Conservation (phyloP, 2,888 invertebrate species). For the Xanthorhoe designata region DNA sequence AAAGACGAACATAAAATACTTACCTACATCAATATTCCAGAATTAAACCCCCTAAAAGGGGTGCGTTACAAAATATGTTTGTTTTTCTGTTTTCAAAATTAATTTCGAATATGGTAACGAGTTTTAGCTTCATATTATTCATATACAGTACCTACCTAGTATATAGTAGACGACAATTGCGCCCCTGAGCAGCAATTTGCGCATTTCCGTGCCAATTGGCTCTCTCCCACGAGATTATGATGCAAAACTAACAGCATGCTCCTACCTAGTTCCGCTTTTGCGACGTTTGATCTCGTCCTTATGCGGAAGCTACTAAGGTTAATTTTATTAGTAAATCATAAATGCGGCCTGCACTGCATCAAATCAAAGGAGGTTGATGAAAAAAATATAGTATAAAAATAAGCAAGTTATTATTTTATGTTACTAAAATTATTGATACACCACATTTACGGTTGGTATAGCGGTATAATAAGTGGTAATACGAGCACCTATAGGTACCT, state of each 20-base stretch:
- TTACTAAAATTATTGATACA: too few relatives aligned
- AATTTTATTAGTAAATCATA: not conserved
- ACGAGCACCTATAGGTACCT: too few relatives aligned
- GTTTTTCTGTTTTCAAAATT: not conserved
- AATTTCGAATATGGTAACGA: not conserved
- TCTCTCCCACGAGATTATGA: slow-evolving; percentile 65
- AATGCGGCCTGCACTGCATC: too few relatives aligned
- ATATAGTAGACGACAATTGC: slow-evolving; percentile 54
- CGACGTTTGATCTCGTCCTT: slow-evolving; percentile 13
- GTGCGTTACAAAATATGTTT: not conserved
- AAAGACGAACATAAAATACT: too few relatives aligned
- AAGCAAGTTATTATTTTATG: too few relatives aligned
- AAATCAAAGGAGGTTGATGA: too few relatives aligned
- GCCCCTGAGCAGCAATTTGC: slow-evolving; percentile 70
- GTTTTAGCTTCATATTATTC: slow-evolving; percentile 49
- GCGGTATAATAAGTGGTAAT: too few relatives aligned
- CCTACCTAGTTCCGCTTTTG: slow-evolving; percentile 40
- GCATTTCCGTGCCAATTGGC: slow-evolving; percentile 74
- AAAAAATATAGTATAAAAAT: too few relatives aligned
- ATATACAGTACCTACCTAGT: slow-evolving; percentile 55
- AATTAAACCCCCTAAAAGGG: not conserved
- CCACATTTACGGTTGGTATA: too few relatives aligned
- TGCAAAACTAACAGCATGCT: slow-evolving; percentile 89
- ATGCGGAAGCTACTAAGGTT: slow-evolving; percentile 12
- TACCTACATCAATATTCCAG: too few relatives aligned